These are phyloP conservation scores for Eucidaris tribuloides DNA, from an alignment of 35 echinoderm and acorn worm species.

Conservation along the genomic window DNA sequence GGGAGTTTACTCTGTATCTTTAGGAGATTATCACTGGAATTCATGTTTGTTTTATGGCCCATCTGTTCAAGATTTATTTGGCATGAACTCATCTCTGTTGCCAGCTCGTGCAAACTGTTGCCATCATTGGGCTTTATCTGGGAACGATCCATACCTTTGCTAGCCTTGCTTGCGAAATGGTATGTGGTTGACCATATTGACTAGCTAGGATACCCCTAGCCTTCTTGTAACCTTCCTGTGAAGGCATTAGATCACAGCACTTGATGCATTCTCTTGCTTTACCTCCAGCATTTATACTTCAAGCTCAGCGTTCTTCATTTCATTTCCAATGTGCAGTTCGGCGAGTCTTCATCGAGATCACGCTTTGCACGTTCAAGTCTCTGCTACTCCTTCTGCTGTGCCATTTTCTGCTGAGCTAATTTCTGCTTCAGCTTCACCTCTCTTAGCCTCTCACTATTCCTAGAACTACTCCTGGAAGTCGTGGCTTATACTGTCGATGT, in stretches of 20 bases:
- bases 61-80: constrained; percentile 34
- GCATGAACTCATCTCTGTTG: not conserved
- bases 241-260: not conserved
- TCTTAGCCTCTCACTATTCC: not conserved
- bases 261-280: not conserved
- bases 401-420: not conserved
- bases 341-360: not conserved
- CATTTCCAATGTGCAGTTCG: not conserved
- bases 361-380: not conserved
- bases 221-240: not conserved
- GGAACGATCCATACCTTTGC: not conserved
- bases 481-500: not conserved
- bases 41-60: constrained; percentile 34
- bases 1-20: constrained; percentile 20
- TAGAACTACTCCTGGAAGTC: not conserved
- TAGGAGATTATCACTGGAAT: constrained; percentile 16
- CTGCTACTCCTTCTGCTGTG: not conserved
- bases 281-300: not conserved
- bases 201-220: not conserved
- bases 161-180: not conserved
- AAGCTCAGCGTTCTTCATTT: not conserved
- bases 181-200: no score
- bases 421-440: not conserved
- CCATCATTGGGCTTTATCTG: not conserved
- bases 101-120: not conserved